phyloP scores from a whole-genome alignment of 2,113 vertebrate genomes.

The Polypterus senegalus region DNA sequence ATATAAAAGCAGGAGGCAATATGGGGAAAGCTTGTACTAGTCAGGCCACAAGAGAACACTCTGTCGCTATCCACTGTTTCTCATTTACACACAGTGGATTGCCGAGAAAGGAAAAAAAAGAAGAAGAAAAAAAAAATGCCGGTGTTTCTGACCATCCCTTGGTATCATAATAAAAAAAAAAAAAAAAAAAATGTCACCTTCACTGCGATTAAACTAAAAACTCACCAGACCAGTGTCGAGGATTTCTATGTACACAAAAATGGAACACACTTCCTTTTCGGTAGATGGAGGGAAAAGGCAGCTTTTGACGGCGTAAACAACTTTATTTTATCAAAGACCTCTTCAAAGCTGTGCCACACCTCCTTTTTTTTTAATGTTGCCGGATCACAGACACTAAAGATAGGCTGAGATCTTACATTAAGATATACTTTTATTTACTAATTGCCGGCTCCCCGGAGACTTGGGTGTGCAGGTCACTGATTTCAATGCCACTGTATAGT shows the following conservation, averaged over 20 bases:
- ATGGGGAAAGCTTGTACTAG: constrained; percentile 71
- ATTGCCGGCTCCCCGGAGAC: neutral
- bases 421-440: constrained; percentile 3
- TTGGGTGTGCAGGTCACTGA: neutral
- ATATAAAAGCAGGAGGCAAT: constrained; percentile 98
- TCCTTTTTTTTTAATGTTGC: neutral
- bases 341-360: neutral
- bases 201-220: constrained; percentile 20
- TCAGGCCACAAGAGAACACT: constrained; percentile 73
- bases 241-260: constrained; percentile 30
- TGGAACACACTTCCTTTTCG: constrained; percentile 20
- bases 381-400: neutral
- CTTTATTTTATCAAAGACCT: constrained; percentile 18
- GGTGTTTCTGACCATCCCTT: constrained; percentile 54
- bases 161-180: constrained; percentile 67
- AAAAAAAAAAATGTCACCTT: constrained; percentile 31
- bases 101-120: constrained; percentile 29
- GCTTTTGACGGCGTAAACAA: constrained; percentile 18
- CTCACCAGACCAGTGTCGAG: constrained; percentile 8
- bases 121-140: constrained; percentile 38
- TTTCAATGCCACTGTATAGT: neutral
- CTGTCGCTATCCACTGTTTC: constrained; percentile 59
- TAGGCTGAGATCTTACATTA: neutral
- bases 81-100: constrained; percentile 68
- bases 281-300: constrained; percentile 22